phyloP scores from a whole-genome alignment of 2,797 vertebrate species.

The Phyllotis vaccarum region DNA sequence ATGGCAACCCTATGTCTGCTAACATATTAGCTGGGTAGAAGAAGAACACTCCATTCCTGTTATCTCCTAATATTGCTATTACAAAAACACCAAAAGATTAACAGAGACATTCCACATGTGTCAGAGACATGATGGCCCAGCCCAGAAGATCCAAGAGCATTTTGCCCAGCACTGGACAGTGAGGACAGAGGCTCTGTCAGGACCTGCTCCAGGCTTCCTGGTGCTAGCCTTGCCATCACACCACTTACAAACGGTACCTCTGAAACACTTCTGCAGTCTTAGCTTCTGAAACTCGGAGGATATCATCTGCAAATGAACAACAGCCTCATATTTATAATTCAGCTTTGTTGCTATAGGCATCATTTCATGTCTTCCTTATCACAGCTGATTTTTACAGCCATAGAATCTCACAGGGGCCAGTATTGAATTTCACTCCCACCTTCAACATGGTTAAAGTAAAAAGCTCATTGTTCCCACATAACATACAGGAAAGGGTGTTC shows the following conservation, averaged over 20 bases:
- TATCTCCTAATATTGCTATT: neutral
- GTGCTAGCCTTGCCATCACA: neutral
- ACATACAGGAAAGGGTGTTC: neutral
- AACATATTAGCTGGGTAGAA: neutral
- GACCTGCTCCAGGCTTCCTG: neutral
- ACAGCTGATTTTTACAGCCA: neutral
- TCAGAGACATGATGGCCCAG: neutral
- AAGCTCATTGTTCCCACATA: neutral
- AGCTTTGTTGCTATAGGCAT: neutral
- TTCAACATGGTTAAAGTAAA: neutral
- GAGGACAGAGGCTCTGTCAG: neutral
- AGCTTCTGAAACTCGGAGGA: neutral
- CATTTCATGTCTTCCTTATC: neutral
- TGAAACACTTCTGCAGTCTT: neutral
- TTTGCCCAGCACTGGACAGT: rapidly evolving
- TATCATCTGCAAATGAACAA: neutral
- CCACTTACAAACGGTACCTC: neutral
- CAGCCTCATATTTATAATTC: neutral
- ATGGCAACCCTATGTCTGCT: neutral
- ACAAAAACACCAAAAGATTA: neutral
- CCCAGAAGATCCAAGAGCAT: neutral
- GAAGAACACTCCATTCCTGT: neutral
- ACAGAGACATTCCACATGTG: neutral
- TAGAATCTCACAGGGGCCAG: neutral
- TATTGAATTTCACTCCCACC: neutral